Evolutionary conservation across 2,113 vertebrate species (phyloP).

Genomic region (Ceyx melanurus): DNA sequence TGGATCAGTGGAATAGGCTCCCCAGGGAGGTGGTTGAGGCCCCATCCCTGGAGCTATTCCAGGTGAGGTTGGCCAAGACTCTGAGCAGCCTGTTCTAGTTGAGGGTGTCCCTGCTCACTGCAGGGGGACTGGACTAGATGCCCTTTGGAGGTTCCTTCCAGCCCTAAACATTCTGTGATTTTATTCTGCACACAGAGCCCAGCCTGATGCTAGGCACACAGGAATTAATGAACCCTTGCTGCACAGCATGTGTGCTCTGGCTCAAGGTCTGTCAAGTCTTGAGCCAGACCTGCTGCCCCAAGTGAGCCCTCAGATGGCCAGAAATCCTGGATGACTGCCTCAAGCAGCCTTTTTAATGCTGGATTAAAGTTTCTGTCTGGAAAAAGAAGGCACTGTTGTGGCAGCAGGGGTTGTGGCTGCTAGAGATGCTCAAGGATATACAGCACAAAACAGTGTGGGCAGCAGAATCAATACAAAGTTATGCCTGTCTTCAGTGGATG

Average conservation of each 20-base stretch:
- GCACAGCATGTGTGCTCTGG: fast-evolving
- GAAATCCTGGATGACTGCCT: neutral
- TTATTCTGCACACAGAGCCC: neutral
- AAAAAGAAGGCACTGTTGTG: neutral
- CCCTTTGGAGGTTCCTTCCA: too few species aligned
- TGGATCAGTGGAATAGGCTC: too few species aligned
- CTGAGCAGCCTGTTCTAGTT: too few species aligned
- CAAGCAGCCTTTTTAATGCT: neutral
- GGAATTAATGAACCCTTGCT: neutral
- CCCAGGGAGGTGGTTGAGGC: too few species aligned
- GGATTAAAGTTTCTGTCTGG: neutral
- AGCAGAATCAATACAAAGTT: neutral
- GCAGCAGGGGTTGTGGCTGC: neutral
- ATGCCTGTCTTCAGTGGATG: neutral
- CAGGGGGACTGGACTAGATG: too few species aligned
- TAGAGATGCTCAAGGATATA: fast-evolving
- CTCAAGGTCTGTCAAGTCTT: fast-evolving
- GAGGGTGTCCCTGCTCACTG: too few species aligned
- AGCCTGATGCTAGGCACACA: neutral
- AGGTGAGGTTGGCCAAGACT: too few species aligned
- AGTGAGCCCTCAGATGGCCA: neutral
- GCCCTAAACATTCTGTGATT: too few species aligned
- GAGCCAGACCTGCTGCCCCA: neutral
- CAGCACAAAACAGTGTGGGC: neutral
- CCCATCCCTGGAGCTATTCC: too few species aligned